Percentiles rank a stretch among this genome's conserved stretches.
phyloP scores from a whole-genome alignment of 2,113 vertebrate genomes.

The Chamaetylas fuelleborni region DNA sequence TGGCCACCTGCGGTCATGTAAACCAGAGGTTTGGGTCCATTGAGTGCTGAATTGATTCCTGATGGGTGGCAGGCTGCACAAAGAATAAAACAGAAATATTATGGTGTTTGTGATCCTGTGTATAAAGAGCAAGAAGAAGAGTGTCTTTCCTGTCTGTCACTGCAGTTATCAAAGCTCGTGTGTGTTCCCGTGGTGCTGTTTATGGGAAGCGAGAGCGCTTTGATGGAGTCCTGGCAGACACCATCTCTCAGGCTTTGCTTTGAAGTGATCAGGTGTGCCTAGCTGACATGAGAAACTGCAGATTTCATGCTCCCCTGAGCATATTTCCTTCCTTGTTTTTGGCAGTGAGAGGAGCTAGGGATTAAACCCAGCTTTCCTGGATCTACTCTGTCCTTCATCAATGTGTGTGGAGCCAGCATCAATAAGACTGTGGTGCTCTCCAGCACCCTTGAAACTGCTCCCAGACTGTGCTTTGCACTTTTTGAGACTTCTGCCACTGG shows the following conservation, averaged over 20 bases:
- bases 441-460: not conserved
- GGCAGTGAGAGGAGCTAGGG: not conserved
- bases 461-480: not conserved
- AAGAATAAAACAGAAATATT: not conserved
- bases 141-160: not conserved
- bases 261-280: constrained; percentile 27
- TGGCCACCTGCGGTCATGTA: not conserved
- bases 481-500: not conserved
- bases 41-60: not conserved
- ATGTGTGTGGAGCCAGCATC: not conserved
- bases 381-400: not conserved
- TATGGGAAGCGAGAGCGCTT: not conserved
- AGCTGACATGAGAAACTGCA: constrained; percentile 10
- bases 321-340: constrained; percentile 42
- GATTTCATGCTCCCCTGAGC: constrained; percentile 58
- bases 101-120: not conserved
- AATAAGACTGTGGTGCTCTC: not conserved
- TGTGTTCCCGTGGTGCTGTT: not conserved
- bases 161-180: not conserved
- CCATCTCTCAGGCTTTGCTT: not conserved
- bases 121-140: not conserved
- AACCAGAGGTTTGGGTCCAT: not conserved
- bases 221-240: constrained; percentile 30
- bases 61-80: not conserved
- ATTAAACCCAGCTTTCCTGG: constrained; percentile 30